Evolutionary conservation across 2,888 invertebrate species (phyloP), one percentile per base, ranked within the genome.

Genomic region (Latrodectus hesperus): DNA sequence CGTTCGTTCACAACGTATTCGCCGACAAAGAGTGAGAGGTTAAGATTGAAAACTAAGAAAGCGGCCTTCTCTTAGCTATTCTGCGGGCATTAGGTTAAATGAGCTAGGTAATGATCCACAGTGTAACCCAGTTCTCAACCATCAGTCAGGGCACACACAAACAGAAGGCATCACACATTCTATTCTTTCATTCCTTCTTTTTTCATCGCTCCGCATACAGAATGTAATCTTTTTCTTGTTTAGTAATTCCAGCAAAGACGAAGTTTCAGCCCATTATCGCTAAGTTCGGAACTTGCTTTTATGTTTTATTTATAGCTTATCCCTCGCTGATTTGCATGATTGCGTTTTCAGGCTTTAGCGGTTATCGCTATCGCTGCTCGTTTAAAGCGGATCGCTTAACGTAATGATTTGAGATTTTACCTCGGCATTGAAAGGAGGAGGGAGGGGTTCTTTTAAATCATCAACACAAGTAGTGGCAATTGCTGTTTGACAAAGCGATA

Each of bases 261-360:
- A 65, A 67, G 51, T 72, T 52, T 52, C 83, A 72, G 64, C 77
- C 84, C 72, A 84, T 84, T 84, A 84, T 84, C 84, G 67, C 84
- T 72, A 65, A 77, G 77, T 76, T 77, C 77, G 65, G 49, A 67
- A 75, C 77, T 78, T 17, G 73, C 72, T 78, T 77, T 78, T 84
- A 84, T 84, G 84, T 84, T 84, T 84, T 84, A 84, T 84, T 84
- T 84, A 84, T 84, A 84, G 78, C 78, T 84, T 78, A 84, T 78
- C 84, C 73, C n/a, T 38, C 53, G 72, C 78, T 78, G 77, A 84
- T 84, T 84, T 84, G 78, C 84, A 84, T 84, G 78, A 78, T 78
- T 84, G 77, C 73, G 72, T 84, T 84, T 84, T 78, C 72, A 84
- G 84, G 77, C 77, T 84, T 84, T 84, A 77, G 77, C 71, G 84